Base-by-base conservation (phyloP, 2,888 invertebrate genomes). In the Ommatoiulus sabulosus region DNA sequence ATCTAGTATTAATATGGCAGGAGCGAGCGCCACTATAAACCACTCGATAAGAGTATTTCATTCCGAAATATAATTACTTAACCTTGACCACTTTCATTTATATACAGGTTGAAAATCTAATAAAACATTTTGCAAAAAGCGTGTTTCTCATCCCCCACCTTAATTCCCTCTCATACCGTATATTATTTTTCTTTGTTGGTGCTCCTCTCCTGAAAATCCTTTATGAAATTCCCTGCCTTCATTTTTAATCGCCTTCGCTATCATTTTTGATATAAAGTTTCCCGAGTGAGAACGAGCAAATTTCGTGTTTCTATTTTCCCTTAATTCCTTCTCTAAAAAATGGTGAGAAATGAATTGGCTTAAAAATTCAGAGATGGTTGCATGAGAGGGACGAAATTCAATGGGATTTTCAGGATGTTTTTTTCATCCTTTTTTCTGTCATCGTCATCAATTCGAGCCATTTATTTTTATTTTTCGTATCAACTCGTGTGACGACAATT, bases 191-290 rank as follows among this genome's bases (percentile, higher is more conserved):
- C 35, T 80, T 80, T 80, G 6, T 35, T 52, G 46, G 5, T 46
- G 10, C 52, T 15, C 6, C 10, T 35, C 80, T 35, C 12, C 80
- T 12, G 24, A 12, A 80, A 80, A 80, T 80, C 80, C 80, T 80
- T 80, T 35, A 80, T 80, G 80, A 80, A 80, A 80, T 80, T 80
- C 80, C 80, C 80, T 80, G 80, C 12, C 80, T 80, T 80, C 80
- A 35, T 80, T 80, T 72, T 80, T 80, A 80, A 80, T 80, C 80
- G 80, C 80, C 80, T 80, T 80, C 12, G 24, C 80, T 35, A 80
- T 80, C 80, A 80, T 80, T 80, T 80, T 80, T 80, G 80, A 80
- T 80, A 80, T 80, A 72, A n/a, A 63, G 80, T 80, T 80, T 80
- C 80, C 80, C 80, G 35, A 80, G 80, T 80, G 80, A 80, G 80